phyloP scores from a whole-genome alignment of 2,888 invertebrate species.

The Ashinkailepas kermadecensis region DNA sequence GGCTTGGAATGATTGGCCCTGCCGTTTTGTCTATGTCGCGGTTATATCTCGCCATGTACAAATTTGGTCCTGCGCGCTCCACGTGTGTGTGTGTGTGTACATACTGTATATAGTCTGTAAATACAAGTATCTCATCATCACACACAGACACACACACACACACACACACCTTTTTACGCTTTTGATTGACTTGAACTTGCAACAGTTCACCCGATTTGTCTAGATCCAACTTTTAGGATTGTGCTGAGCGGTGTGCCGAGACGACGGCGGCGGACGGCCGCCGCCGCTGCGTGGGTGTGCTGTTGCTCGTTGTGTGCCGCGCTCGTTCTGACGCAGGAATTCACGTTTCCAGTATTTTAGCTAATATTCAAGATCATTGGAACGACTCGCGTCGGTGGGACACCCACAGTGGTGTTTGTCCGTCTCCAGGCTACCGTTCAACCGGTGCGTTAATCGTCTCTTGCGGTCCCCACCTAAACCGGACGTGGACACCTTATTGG shows the following conservation, averaged over 20 bases:
- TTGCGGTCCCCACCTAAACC: neutral
- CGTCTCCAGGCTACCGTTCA: neutral
- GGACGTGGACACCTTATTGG: neutral
- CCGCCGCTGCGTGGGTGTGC: neutral
- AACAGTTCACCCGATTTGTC: constrained; percentile 3
- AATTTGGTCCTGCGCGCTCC: neutral
- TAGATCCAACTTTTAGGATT: constrained; percentile 8
- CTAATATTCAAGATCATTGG: constrained; percentile 8
- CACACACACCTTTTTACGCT: constrained; percentile 7
- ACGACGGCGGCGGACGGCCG: neutral
- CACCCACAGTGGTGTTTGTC: neutral
- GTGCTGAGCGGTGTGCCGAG: neutral
- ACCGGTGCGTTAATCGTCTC: neutral
- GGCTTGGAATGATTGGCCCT: constrained; percentile 14
- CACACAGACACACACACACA: neutral
- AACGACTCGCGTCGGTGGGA: neutral
- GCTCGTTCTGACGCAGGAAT: neutral
- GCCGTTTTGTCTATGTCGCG: constrained; percentile 11
- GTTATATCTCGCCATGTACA: constrained; percentile 20
- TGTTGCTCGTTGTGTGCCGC: neutral
- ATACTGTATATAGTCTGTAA: constrained; percentile 6
- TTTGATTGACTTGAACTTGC: constrained; percentile 15
- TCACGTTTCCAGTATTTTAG: constrained; percentile 20
- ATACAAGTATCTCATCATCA: constrained; percentile 15
- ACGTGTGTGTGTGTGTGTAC: neutral